Conservation (phyloP, 2,888 invertebrate species). For the Bembecia ichneumoniformis region DNA sequence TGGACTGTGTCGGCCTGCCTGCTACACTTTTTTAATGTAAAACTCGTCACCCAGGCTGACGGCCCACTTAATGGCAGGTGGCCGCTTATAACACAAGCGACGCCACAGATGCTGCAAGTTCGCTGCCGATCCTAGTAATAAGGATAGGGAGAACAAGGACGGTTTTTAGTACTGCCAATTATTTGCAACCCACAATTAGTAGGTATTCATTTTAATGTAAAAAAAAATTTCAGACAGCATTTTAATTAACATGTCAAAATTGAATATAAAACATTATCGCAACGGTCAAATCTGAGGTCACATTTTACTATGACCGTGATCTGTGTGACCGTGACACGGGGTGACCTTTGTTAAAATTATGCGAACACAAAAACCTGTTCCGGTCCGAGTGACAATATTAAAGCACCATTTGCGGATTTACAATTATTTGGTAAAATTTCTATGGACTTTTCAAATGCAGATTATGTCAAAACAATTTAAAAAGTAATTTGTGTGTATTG, state of each 20-base stretch:
- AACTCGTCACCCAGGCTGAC: too few relatives aligned
- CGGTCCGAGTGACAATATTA: background rate
- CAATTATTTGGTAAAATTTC: background rate
- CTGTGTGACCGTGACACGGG: background rate
- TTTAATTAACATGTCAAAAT: too few relatives aligned
- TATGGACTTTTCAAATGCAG: background rate
- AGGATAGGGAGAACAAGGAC: too few relatives aligned
- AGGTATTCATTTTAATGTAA: too few relatives aligned
- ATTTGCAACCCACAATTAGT: too few relatives aligned
- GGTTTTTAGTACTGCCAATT: too few relatives aligned
- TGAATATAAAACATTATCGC: background rate
- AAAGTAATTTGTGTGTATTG: too few relatives aligned
- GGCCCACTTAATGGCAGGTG: too few relatives aligned
- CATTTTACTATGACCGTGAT: background rate
- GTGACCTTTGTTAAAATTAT: background rate
- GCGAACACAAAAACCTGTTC: background rate
- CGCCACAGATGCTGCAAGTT: too few relatives aligned
- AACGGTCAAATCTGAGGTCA: constrained; percentile 24
- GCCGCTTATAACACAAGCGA: too few relatives aligned
- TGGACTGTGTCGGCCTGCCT: background rate
- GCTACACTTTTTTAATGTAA: background rate
- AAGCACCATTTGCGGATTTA: background rate
- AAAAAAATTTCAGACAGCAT: too few relatives aligned
- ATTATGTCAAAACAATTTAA: background rate
- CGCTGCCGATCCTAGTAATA: too few relatives aligned